A percentile compares a stretch with the other conserved stretches of the same genome.
phyloP scores from a whole-genome alignment of 1,140 invertebrate species.

The Odontomachus brunneus region DNA sequence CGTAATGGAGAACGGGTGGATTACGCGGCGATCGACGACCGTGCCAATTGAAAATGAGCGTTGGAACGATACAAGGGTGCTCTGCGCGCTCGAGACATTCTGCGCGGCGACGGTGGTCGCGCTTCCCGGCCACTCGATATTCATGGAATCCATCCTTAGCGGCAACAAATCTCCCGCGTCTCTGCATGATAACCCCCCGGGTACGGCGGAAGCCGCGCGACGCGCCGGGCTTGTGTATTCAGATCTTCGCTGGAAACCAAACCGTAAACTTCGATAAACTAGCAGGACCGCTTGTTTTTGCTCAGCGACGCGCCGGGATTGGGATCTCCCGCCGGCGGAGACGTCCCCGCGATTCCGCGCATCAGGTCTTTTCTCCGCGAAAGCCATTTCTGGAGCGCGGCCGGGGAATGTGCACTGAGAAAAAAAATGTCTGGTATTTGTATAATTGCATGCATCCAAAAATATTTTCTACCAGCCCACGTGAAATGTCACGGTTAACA shows the following conservation, averaged over 20 bases:
- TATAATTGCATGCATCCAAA: too few species aligned
- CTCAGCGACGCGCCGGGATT: background rate
- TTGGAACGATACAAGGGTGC: background rate
- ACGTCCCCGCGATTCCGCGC: too few species aligned
- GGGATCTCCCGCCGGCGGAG: background rate
- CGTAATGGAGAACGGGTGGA: conserved; percentile 17
- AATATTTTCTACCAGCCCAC: too few species aligned
- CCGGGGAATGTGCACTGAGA: too few species aligned
- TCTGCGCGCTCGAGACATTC: background rate
- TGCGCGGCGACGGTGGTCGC: background rate
- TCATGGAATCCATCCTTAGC: conserved; percentile 54
- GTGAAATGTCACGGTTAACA: too few species aligned
- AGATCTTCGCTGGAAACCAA: conserved; percentile 42
- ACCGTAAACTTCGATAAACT: conserved; percentile 60
- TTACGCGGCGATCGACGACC: conserved; percentile 4
- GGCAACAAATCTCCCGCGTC: conserved; percentile 43
- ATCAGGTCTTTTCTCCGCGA: too few species aligned
- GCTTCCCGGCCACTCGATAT: conserved; percentile 43
- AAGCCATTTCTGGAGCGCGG: too few species aligned
- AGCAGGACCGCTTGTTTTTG: conserved; percentile 41
- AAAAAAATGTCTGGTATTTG: too few species aligned
- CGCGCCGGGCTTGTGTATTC: conserved; percentile 29
- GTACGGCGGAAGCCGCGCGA: background rate
- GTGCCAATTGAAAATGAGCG: conserved; percentile 10
- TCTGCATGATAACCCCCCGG: conserved; percentile 33